These are phyloP conservation scores for Arbacia lixula DNA, from an alignment of 53 echinoderm and acorn worm species.

Conservation along the genomic window DNA sequence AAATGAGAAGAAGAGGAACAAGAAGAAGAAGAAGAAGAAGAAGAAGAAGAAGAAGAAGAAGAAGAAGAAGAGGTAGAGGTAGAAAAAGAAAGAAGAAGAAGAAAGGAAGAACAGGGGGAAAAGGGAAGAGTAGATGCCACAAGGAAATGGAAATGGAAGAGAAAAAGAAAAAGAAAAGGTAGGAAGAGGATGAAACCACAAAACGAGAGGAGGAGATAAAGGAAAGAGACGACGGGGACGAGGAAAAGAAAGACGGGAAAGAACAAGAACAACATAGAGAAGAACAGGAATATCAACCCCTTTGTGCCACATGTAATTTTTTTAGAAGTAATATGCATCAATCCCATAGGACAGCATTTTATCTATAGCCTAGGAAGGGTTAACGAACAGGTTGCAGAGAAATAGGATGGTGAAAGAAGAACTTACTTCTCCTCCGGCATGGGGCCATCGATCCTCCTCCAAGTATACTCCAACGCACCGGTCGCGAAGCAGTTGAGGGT, in stretches of 20 bases:
- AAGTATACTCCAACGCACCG: constrained; percentile 81
- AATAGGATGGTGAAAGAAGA: background rate
- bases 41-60: background rate
- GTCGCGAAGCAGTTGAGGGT: constrained; percentile 81
- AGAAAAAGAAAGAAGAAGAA: background rate
- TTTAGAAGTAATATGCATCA: too few species aligned
- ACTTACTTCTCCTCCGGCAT: constrained; percentile 81
- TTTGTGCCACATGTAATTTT: too few species aligned
- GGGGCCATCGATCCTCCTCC: constrained; percentile 74
- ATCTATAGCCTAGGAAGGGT: too few species aligned
- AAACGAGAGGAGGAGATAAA: background rate
- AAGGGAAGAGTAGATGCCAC: too few species aligned
- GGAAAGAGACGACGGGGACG: background rate
- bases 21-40: background rate
- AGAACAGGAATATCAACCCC: too few species aligned
- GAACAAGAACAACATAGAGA: too few species aligned
- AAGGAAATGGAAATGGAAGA: background rate
- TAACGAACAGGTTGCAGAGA: too few species aligned
- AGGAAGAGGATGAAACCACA: background rate
- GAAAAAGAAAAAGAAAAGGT: background rate
- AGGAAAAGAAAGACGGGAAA: background rate
- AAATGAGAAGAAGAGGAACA: background rate
- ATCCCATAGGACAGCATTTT: too few species aligned
- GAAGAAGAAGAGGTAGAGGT: background rate
- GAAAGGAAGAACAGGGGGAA: background rate